These are phyloP conservation scores for Manis crassicaudata DNA, from an alignment of 2,797 vertebrate species.

Conservation along the genomic window DNA sequence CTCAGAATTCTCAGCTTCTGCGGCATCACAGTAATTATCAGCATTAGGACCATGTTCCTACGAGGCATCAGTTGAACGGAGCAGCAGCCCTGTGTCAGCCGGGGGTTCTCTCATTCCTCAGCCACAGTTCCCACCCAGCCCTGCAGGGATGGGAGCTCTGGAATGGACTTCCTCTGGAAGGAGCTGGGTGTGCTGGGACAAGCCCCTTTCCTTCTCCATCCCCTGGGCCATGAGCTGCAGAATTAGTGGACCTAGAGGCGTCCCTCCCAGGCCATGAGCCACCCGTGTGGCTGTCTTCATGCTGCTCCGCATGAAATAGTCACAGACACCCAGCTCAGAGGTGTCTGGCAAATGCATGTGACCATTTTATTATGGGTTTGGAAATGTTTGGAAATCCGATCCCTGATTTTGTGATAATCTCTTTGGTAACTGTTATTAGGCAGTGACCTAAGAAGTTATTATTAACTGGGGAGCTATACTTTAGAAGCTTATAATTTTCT, in stretches of 20 bases:
- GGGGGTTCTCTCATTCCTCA: neutral
- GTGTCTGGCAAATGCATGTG: constrained; percentile 40
- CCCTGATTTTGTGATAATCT: constrained; percentile 57
- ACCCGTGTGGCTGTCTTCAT: neutral
- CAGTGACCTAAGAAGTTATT: constrained; percentile 66
- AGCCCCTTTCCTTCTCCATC: neutral
- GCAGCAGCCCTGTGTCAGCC: neutral
- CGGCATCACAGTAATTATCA: neutral
- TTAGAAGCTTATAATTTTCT: constrained; percentile 72
- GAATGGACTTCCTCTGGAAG: neutral
- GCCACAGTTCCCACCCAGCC: neutral
- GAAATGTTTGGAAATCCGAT: constrained; percentile 64
- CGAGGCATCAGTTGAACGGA: neutral
- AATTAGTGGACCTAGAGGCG: neutral
- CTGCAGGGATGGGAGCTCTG: neutral
- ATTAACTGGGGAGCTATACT: constrained; percentile 65
- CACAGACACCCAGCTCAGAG: neutral
- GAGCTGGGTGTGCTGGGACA: neutral
- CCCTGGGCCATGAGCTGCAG: neutral
- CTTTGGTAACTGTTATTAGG: constrained; percentile 60
- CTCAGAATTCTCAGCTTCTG: neutral
- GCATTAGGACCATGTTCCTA: neutral
- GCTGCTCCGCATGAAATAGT: constrained; percentile 10
- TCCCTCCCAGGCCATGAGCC: neutral
- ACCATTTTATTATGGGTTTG: constrained; percentile 51